These are phyloP conservation scores for Paedocypris sp. DNA, from an alignment of 2,113 vertebrate species.

Conservation along the genomic window DNA sequence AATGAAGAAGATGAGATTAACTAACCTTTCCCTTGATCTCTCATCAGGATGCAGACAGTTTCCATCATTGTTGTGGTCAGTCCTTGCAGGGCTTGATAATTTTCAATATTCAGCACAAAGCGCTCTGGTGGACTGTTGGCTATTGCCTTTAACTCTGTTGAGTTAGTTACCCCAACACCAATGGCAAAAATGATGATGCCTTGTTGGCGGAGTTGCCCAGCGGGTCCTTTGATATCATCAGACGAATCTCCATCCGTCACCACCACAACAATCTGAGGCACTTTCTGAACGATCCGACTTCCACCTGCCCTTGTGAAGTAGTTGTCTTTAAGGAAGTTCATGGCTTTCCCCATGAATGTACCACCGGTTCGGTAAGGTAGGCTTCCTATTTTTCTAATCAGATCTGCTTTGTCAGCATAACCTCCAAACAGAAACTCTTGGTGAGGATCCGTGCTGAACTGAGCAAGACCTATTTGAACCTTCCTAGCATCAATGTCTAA, in stretches of 20 bases:
- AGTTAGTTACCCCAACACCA: conserved; percentile 52
- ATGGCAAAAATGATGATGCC: conserved; percentile 63
- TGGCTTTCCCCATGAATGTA: conserved; percentile 59
- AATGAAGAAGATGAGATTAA: too few relatives aligned
- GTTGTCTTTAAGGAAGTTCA: conserved; percentile 48
- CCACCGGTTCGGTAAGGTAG: conserved; percentile 52
- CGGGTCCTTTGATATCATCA: conserved; percentile 50
- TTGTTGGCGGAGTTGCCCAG: conserved; percentile 45
- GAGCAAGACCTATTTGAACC: conserved; percentile 61
- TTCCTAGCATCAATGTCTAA: conserved; percentile 59
- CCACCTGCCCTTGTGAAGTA: conserved; percentile 56
- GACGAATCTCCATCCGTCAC: conserved; percentile 65
- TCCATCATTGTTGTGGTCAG: conserved; percentile 46
- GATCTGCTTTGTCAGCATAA: conserved; percentile 45
- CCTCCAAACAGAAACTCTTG: conserved; percentile 62
- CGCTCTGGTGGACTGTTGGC: conserved; percentile 59
- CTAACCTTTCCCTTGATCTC: conserved; percentile 55
- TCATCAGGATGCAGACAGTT: conserved; percentile 56
- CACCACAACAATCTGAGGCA: conserved; percentile 68
- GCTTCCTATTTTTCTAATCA: conserved; percentile 51
- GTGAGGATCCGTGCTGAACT: conserved; percentile 55
- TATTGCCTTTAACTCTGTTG: conserved; percentile 47
- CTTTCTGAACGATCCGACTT: conserved; percentile 44
- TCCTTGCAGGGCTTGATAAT: conserved; percentile 52
- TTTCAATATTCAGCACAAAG: conserved; percentile 51